Percentiles rank a stretch among this genome's conserved stretches.
Conservation (phyloP, 2,113 vertebrate species). For the Hippocampus mohnikei region DNA sequence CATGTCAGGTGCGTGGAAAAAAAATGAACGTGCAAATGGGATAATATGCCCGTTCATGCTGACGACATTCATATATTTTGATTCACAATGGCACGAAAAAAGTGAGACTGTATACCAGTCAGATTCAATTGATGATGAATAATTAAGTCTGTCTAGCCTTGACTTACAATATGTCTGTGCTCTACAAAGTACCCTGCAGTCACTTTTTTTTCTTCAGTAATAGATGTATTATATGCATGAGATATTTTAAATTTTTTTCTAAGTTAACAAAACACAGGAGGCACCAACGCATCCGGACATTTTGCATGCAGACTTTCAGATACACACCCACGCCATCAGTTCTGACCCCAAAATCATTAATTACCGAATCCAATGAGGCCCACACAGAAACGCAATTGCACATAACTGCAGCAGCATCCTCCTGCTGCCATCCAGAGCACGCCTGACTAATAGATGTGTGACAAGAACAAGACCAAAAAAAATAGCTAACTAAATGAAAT, state of each 20-base stretch:
- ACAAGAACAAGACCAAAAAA: slow-evolving; percentile 6
- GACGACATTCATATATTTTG: too few relatives aligned
- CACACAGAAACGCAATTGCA: not conserved
- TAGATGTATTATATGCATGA: slow-evolving; percentile 1
- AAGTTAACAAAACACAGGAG: not conserved
- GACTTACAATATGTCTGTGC: not conserved
- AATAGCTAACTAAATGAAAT: slow-evolving; percentile 7
- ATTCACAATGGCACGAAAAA: not conserved
- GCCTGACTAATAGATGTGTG: slow-evolving; percentile 6
- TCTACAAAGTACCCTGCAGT: not conserved
- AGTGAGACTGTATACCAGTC: too few relatives aligned
- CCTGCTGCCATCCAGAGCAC: not conserved
- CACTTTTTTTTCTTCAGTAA: not conserved
- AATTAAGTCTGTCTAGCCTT: not conserved
- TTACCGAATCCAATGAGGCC: not conserved
- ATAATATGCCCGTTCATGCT: too few relatives aligned
- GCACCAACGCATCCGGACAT: not conserved
- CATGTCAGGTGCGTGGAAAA: too few relatives aligned
- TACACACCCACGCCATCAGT: not conserved
- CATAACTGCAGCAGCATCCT: slow-evolving; percentile 5
- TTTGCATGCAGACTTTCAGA: not conserved
- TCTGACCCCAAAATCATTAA: slow-evolving; percentile 1
- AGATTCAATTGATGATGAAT: too few relatives aligned
- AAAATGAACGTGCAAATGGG: too few relatives aligned
- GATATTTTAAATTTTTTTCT: not conserved